These are phyloP conservation scores for Alouatta palliata DNA, from an alignment of 2,113 vertebrate genomes.

Conservation along the genomic window DNA sequence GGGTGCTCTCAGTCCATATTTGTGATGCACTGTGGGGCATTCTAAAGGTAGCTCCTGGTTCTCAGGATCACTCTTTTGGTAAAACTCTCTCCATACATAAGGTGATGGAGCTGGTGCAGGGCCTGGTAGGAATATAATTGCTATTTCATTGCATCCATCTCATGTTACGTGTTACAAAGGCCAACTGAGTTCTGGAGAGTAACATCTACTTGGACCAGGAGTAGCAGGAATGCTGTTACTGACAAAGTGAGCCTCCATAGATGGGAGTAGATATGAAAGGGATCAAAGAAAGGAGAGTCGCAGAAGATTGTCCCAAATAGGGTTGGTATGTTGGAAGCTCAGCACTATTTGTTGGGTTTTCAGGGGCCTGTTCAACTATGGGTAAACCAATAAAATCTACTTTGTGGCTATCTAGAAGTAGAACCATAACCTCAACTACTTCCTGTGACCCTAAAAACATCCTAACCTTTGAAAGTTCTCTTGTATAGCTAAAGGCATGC, in stretches of 20 bases:
- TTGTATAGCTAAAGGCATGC: not conserved
- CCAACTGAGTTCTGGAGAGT: not conserved
- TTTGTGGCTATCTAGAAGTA: not conserved
- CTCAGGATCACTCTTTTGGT: not conserved
- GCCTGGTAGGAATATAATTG: not conserved
- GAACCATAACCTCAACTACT: not conserved
- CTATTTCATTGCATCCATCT: not conserved
- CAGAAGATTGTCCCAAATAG: not conserved
- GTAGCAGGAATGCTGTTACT: not conserved
- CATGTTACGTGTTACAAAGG: not conserved
- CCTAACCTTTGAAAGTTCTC: not conserved
- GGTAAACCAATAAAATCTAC: not conserved
- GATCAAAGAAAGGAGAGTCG: not conserved
- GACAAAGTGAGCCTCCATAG: not conserved
- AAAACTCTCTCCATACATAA: not conserved
- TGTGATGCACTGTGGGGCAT: too few species aligned
- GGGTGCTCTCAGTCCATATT: not conserved
- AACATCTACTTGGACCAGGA: too few species aligned
- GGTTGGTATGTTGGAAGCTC: not conserved
- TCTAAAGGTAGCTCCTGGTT: not conserved
- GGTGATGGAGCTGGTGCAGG: not conserved
- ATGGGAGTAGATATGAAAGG: not conserved
- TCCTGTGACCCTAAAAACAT: not conserved
- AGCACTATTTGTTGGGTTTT: not conserved
- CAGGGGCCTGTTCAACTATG: not conserved